Conservation (phyloP, 2,888 invertebrate species). For the Iselma pallidipennis region DNA sequence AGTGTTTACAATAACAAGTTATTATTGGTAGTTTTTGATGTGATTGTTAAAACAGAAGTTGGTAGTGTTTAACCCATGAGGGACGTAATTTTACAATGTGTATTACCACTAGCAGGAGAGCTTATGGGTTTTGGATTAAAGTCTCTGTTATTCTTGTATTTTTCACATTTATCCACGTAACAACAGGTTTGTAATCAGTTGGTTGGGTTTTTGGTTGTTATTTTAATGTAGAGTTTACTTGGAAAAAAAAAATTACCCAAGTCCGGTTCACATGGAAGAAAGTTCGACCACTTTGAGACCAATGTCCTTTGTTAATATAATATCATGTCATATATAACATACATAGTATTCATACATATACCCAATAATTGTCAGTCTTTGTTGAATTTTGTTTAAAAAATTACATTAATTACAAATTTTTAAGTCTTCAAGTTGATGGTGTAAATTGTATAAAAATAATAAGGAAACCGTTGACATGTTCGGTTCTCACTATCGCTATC, state of each 20-base stretch:
- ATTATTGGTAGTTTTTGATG: constrained; percentile 56
- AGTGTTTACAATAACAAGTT: too few relatives aligned
- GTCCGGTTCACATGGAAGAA: constrained; percentile 1
- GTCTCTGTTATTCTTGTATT: constrained; percentile 58
- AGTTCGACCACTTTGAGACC: constrained; percentile 1
- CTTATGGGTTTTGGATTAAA: constrained; percentile 68
- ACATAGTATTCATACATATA: too few relatives aligned
- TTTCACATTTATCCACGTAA: constrained; percentile 60
- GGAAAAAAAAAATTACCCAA: neutral
- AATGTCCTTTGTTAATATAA: constrained; percentile 5
- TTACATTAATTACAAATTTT: too few relatives aligned
- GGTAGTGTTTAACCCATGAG: constrained; percentile 54
- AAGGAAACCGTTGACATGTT: neutral
- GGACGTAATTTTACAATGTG: constrained; percentile 63
- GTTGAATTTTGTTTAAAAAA: too few relatives aligned
- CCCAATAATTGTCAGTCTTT: too few relatives aligned
- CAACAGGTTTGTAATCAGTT: constrained; percentile 60
- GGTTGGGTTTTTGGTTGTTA: neutral
- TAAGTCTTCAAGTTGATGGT: too few relatives aligned
- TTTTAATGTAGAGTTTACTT: constrained; percentile 2
- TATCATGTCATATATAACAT: neutral
- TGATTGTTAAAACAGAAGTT: constrained; percentile 56
- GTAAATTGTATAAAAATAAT: neutral
- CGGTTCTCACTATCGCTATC: neutral
- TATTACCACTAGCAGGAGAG: constrained; percentile 68